Conservation (phyloP, 1,140 invertebrate species). For the Hirudo medicinalis region DNA sequence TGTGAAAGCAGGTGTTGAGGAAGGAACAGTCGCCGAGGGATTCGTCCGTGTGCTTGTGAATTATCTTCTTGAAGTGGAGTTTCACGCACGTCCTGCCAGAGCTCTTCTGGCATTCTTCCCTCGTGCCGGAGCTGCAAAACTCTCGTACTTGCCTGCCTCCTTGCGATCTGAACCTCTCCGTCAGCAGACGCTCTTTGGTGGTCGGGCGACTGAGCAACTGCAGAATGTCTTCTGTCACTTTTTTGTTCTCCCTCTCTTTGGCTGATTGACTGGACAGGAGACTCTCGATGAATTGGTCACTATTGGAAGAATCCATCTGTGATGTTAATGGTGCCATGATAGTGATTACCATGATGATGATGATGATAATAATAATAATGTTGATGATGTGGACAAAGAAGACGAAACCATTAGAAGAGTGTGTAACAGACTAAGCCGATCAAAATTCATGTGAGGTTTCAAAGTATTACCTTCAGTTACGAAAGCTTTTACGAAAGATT, state of each 20-base stretch:
- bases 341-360: too few species aligned
- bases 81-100: constrained; percentile 58
- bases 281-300: constrained; percentile 47
- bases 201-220: constrained; percentile 85
- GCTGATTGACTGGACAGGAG: constrained; percentile 82
- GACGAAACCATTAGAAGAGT: too few species aligned
- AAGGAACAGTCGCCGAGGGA: constrained; percentile 90
- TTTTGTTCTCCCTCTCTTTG: constrained; percentile 84
- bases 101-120: constrained; percentile 61
- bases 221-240: constrained; percentile 86
- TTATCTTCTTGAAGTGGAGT: constrained; percentile 92
- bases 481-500: too few species aligned
- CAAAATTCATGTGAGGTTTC: too few species aligned
- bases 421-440: too few species aligned
- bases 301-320: constrained; percentile 6
- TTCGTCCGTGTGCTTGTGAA: constrained; percentile 86
- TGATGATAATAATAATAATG: too few species aligned
- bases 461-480: too few species aligned
- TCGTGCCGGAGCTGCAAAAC: constrained; percentile 87
- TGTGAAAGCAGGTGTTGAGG: constrained; percentile 94
- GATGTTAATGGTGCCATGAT: too few species aligned
- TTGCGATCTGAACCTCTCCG: constrained; percentile 86
- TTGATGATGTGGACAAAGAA: too few species aligned
- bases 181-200: constrained; percentile 80
- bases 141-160: constrained; percentile 77